Evolutionary conservation across 2,113 vertebrate genomes (phyloP).

Genomic region (Poecilia latipinna): DNA sequence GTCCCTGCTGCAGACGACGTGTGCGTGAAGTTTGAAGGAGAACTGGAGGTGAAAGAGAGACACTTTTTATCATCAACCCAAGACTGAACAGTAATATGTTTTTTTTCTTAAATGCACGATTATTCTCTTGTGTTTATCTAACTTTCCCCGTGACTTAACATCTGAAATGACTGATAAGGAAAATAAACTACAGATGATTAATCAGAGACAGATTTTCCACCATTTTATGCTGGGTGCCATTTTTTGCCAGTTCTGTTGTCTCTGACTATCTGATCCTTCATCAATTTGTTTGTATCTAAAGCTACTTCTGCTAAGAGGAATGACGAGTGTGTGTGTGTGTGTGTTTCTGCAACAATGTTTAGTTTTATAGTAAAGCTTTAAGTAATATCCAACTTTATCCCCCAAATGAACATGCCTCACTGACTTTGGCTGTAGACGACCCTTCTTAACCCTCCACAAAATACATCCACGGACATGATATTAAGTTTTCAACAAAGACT

Average conservation of each 20-base stretch:
- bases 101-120: no score
- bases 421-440: no score
- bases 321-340: neutral
- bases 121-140: neutral
- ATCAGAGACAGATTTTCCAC: neutral
- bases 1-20: conserved; percentile 20
- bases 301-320: neutral
- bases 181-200: neutral
- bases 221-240: neutral
- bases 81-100: neutral
- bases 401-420: no score
- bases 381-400: neutral
- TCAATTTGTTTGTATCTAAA: neutral
- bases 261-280: neutral
- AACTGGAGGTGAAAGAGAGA: conserved; percentile 45
- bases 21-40: conserved; percentile 28
- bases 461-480: no score
- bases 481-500: no score
- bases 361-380: neutral
- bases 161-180: neutral
- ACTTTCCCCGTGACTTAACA: neutral
- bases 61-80: conserved; percentile 19
- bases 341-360: neutral
- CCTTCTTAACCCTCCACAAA: no score
- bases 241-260: neutral